Base-by-base conservation (phyloP, 2,888 invertebrate species). In the Metopia argyrocephala region DNA sequence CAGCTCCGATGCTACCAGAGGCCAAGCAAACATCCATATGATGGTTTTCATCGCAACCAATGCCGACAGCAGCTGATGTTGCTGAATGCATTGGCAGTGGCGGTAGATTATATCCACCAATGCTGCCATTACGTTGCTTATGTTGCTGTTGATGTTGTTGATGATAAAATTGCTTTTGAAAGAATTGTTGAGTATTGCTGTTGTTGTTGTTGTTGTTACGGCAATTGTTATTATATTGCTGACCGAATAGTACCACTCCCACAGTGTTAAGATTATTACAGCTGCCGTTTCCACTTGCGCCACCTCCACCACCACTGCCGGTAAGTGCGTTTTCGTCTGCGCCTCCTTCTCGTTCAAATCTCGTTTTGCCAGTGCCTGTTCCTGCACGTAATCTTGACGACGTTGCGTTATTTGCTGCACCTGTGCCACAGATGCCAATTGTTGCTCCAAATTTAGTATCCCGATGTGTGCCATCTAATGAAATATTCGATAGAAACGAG, bases 401-500 rank as follows among this genome's bases (percentile, higher is more conserved):
- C 84, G 83, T 81, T 85, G 84, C 82, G 84, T 84, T 83, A 75
- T 82, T 82, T 69, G 75, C 79, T 85, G 86, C 83, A 83, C 83
- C 82, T 80, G 85, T 86, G 84, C 80, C 80, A 78, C 89, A 88
- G 86, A 89, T 88, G 86, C 90, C 89, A 85, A 88, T 89, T 86
- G 89, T 88, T 85, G 90, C 86, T 83, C 90, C 92, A 87, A 94
- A 90, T 90, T 92, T 93, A 79, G 94, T 94, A 89, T 95, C 95
- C 89, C 93, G 93, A 91, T 95, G 94, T 85, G 95, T 95, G 84
- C 98, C 98, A 92, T 98, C 97, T 83, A 98, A 92, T 83, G 98
- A 97, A 89, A 98, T 98, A 91, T 98, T 98, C 70, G 97, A 95
- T 86, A 98, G 93, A 92, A 98, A 98, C 88, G 96, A 96, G 87